Conservation (phyloP, 1,140 invertebrate genomes). For the Druon quercuslanigerum region DNA sequence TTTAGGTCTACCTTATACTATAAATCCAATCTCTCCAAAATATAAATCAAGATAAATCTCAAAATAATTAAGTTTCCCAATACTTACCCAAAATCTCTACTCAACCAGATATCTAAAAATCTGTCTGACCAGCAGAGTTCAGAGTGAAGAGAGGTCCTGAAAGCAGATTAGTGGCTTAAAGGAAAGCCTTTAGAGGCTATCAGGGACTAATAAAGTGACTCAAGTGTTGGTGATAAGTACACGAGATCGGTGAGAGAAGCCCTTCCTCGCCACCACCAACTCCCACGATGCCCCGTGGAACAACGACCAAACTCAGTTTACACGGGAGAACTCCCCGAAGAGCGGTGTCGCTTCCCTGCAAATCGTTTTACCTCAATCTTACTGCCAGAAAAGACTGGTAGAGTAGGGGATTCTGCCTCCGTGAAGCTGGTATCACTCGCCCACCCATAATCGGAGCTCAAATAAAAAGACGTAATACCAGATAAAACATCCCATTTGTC, state of each 20-base stretch:
- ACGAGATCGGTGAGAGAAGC: constrained; percentile 30
- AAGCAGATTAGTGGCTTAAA: constrained; percentile 42
- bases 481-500: constrained; percentile 75
- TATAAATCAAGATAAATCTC: too few relatives aligned
- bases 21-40: too few relatives aligned
- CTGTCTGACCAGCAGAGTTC: too few relatives aligned
- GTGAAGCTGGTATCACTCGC: constrained; percentile 8
- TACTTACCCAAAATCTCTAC: too few relatives aligned
- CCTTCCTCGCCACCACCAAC: constrained; percentile 31
- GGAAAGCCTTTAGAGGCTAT: constrained; percentile 59
- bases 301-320: constrained; percentile 44
- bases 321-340: constrained; percentile 56
- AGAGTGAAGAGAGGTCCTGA: constrained; percentile 31
- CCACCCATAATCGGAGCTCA: constrained; percentile 66
- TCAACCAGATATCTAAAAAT: too few relatives aligned
- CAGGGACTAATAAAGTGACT: constrained; percentile 59
- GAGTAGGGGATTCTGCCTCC: constrained; percentile 38
- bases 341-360: constrained; percentile 58
- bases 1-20: constrained; percentile 15
- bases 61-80: too few relatives aligned
- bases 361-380: constrained; percentile 72
- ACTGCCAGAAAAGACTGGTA: constrained; percentile 53
- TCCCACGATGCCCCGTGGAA: constrained; percentile 33
- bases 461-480: constrained; percentile 72
- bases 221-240: constrained; percentile 54